Percentiles rank a stretch among this genome's conserved stretches.
Evolutionary conservation across 92 coral and sea anemone species (phyloP).

Genomic region (Parazoanthus darwini): DNA sequence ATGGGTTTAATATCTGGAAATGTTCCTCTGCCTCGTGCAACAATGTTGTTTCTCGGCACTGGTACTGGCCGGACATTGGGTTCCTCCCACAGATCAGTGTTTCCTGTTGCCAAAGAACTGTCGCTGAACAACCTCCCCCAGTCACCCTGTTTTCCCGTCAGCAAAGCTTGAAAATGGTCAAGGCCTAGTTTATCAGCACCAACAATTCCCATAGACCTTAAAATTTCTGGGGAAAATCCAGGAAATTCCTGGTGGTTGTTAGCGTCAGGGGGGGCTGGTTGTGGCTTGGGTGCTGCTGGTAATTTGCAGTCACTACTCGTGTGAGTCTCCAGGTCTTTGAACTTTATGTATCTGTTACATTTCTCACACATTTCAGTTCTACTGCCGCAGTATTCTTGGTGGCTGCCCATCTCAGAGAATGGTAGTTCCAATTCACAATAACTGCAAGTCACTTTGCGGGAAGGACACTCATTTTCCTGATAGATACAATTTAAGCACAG

Average conservation of each 20-base stretch:
- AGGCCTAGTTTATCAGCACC: not conserved
- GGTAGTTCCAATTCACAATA: constrained; percentile 87
- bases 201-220: constrained; percentile 39
- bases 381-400: constrained; percentile 88
- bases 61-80: not conserved
- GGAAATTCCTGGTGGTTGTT: not conserved
- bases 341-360: constrained; percentile 71
- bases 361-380: constrained; percentile 89
- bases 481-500: no score
- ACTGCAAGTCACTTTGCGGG: constrained; percentile 69
- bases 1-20: not conserved
- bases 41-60: constrained; percentile 30
- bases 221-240: constrained; percentile 35
- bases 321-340: constrained; percentile 79
- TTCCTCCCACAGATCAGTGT: not conserved
- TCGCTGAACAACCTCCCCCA: not conserved
- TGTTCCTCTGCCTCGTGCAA: constrained; percentile 43
- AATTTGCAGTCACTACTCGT: constrained; percentile 64
- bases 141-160: constrained; percentile 34
- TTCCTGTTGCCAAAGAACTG: constrained; percentile 19
- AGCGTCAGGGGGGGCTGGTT: not conserved
- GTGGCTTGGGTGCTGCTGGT: constrained; percentile 48
- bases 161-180: constrained; percentile 32
- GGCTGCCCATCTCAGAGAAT: constrained; percentile 71
- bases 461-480: constrained; percentile 74